Percentiles rank a stretch among this genome's conserved stretches.
Evolutionary conservation across 2,113 vertebrate species (phyloP).

Genomic region (Sitta europaea): DNA sequence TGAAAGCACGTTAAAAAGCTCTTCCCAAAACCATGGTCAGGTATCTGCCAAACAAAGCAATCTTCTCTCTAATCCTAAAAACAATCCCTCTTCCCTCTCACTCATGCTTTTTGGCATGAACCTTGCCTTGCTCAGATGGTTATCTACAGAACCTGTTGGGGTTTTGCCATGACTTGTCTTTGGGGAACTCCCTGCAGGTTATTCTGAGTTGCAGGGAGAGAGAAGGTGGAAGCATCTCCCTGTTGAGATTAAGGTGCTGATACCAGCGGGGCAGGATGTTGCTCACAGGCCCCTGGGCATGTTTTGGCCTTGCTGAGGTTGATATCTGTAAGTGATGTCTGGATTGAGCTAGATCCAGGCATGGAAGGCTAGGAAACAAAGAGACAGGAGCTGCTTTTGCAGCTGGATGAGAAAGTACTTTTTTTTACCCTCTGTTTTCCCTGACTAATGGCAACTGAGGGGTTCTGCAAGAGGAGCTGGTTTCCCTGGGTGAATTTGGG

Average conservation of each 20-base stretch:
- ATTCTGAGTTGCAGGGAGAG: neutral
- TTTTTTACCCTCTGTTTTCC: neutral
- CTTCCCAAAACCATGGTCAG: neutral
- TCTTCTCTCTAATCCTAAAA: neutral
- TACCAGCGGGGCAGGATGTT: neutral
- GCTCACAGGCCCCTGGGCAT: neutral
- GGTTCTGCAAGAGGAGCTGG: neutral
- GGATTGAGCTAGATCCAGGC: neutral
- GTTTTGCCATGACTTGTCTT: neutral
- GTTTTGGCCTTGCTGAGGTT: neutral
- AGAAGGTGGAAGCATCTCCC: accelerated
- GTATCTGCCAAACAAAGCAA: neutral
- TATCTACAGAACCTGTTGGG: neutral
- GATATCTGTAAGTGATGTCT: neutral
- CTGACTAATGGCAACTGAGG: neutral
- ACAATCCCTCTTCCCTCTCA: neutral
- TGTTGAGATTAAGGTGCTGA: neutral
- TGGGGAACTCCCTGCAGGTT: neutral
- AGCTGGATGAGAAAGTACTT: neutral
- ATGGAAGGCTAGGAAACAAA: neutral
- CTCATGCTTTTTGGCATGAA: neutral
- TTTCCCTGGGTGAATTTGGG: slow-evolving; percentile 14
- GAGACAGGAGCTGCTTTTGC: neutral
- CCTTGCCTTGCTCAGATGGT: neutral
- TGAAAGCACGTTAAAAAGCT: neutral